Evolutionary conservation across 1,140 invertebrate species (phyloP).

Genomic region (Anoplolepis gracilipes): DNA sequence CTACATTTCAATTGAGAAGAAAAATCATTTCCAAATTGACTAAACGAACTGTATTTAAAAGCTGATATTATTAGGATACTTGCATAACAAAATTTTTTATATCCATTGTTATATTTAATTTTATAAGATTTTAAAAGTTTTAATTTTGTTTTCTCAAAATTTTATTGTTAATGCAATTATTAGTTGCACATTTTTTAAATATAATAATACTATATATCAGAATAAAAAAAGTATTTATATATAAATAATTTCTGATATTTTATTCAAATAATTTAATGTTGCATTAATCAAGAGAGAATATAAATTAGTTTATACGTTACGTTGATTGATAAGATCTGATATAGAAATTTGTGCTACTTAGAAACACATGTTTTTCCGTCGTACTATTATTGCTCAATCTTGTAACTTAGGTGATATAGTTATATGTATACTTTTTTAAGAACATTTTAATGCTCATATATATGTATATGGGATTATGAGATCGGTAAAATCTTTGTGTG

Average conservation of each 20-base stretch:
- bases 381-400: conserved; percentile 71
- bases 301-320: conserved; percentile 2
- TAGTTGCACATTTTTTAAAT: conserved; percentile 50
- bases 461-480: not conserved
- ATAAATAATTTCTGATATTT: conserved; percentile 29
- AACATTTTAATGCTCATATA: conserved; percentile 51
- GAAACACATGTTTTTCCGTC: conserved; percentile 37
- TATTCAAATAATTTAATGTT: conserved; percentile 13
- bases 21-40: not conserved
- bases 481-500: conserved; percentile 33
- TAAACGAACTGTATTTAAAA: not conserved
- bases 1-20: not conserved
- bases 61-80: not conserved
- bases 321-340: conserved; percentile 2
- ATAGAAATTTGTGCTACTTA: conserved; percentile 1
- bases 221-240: conserved; percentile 34
- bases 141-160: conserved; percentile 7
- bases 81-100: conserved; percentile 25
- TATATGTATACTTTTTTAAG: conserved; percentile 41
- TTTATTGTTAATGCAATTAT: conserved; percentile 1
- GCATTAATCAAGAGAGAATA: conserved; percentile 7
- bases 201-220: conserved; percentile 18
- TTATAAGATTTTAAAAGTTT: not conserved
- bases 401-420: conserved; percentile 64
- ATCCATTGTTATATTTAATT: conserved; percentile 16